Evolutionary conservation across 92 coral and sea anemone genomes (phyloP), one percentile per base, ranked within the genome.

Genomic region (Porites divaricata): DNA sequence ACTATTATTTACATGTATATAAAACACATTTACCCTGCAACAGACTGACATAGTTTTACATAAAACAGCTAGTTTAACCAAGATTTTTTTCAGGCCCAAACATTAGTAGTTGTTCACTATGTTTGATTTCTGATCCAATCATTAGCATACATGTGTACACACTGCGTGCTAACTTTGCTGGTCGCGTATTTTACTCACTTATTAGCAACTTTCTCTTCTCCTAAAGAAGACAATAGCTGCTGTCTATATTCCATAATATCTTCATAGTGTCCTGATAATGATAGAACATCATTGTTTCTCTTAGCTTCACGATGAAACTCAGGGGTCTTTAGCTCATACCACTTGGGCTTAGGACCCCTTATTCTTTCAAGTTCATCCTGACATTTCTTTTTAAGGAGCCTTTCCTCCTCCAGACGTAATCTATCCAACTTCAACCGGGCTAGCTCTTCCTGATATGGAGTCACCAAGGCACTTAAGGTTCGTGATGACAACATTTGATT

Each of bases 241-340:
- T 96, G 86, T 65, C 99, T 94, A 67, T 96, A 96, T 67, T 86
- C 87, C 98, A 96, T 92, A 24, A 96, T 90, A 81, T 94, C 99
- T 76, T 87, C 91, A 80, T 96, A 94, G 74, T 96, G 93, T 12
- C 99, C 99, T 65, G 93, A 83, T 5, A 88, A 89, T 52, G 96
- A 91, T n/a, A 96, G 83, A 11, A 96, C 20, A 35, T 94, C 86
- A 70, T 96, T 96, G 69, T 96, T 96, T 80, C 88, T 84, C 83
- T 84, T 94, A 50, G 99, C 99, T 72, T 96, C 99, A 54, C 77
- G 79, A 58, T 94, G 98, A 77, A 96, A 96, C 50, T 83, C 95
- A 74, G 95, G 92, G 12, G 96, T 94, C 86, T 96, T 96, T 45
- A 94, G 81, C 80, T 96, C 99, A 77, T 96, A 96, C 99, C 99